Conservation (phyloP, 1,140 invertebrate species). For the Leptinotarsa defecta region DNA sequence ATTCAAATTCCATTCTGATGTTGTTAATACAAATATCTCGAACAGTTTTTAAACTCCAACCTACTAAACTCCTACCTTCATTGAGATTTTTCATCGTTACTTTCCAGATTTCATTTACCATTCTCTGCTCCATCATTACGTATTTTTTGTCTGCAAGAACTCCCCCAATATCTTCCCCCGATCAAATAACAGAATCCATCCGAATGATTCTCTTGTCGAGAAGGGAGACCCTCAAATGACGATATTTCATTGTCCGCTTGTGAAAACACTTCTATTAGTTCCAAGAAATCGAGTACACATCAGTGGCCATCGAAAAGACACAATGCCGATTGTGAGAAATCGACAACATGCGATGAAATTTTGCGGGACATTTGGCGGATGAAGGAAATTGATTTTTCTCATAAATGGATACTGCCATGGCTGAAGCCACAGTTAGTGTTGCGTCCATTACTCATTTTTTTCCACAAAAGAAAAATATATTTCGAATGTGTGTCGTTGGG, state of each 20-base stretch:
- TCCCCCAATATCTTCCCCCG: neutral
- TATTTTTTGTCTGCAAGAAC: neutral
- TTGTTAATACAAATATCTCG: too few species aligned
- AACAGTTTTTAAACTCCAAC: too few species aligned
- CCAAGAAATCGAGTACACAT: slow-evolving; percentile 16
- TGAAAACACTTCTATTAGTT: slow-evolving; percentile 14
- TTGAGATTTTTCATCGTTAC: too few species aligned
- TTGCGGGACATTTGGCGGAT: slow-evolving; percentile 1
- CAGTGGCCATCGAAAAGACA: slow-evolving; percentile 16
- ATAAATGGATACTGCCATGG: neutral
- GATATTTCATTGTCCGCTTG: slow-evolving; percentile 14
- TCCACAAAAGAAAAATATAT: neutral
- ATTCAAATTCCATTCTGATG: too few species aligned
- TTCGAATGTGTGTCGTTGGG: neutral
- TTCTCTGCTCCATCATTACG: too few species aligned
- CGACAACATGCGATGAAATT: slow-evolving; percentile 13
- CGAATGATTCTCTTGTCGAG: neutral
- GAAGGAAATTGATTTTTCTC: slow-evolving; percentile 13
- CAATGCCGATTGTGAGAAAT: slow-evolving; percentile 4
- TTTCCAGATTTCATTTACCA: too few species aligned
- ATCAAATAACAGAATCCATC: neutral
- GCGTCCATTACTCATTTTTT: neutral
- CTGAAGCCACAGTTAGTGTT: neutral
- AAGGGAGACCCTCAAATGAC: neutral
- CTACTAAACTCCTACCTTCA: too few species aligned